Evolutionary conservation across 2,888 invertebrate genomes (phyloP), one percentile per base, ranked within the genome.

Genomic region (Habroteleia sp.): DNA sequence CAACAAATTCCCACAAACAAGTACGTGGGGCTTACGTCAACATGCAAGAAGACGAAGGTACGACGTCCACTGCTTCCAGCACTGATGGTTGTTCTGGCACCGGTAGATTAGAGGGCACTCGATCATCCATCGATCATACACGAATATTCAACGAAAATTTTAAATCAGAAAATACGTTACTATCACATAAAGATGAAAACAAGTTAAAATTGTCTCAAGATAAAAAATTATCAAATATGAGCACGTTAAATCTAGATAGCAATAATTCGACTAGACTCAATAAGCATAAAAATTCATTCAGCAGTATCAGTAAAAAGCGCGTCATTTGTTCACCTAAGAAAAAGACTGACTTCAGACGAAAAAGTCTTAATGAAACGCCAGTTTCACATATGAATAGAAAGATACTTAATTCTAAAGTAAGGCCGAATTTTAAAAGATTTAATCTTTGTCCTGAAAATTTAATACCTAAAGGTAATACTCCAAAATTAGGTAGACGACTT

Each of bases 1-100:
- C 89, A 16, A 89, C 88, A 52, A 84, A 87, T 87, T 89, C 81
- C 82, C 90, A 82, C 83, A 88, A 83, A 83, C 89, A 85, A 78
- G 80, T 87, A 23, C 88, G 90, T 77, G 93, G 93, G 79, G 93
- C 93, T 78, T 93, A 93, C 89, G 93, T 93, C 87, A 92, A 93
- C 90, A 91, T 94, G 85, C 93, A 93, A 87, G 92, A 92, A 89
- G 91, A 91, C 89, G 92, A 92, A 93, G 93, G 93, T 93, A 93
- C 93, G 93, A 89, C 81, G 74, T 79, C 82, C 81, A 81, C 81
- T 77, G 74, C 76, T 31, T 68, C 37, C 58, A 48, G 68, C 74
- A 65, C 71, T 58, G 62, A 75, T 41, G 84, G 82, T 82, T 82
- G 84, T 83, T 83, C 85, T 80, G 80, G 81, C 82, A 81, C 80